Conservation (phyloP, 1,140 invertebrate species). For the Drosophila baimaii region DNA sequence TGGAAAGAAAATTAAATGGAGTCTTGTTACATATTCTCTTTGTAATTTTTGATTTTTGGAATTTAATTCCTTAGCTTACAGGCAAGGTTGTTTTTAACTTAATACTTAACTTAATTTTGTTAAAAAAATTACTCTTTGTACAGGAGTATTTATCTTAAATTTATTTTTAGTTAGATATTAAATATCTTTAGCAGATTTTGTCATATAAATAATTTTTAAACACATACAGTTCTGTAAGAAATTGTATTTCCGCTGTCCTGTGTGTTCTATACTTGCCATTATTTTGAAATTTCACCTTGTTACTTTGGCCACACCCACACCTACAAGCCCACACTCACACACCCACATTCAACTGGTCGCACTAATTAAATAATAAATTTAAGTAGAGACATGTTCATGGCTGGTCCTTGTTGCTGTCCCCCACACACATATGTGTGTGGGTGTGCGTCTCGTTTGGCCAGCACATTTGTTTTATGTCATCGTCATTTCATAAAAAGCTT, state of each 20-base stretch:
- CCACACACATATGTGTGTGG: conserved; percentile 10
- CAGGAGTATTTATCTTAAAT: neutral
- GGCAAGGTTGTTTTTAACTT: no score
- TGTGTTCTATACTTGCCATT: neutral
- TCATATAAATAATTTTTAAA: neutral
- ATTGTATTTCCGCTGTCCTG: neutral
- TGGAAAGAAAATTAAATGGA: no score
- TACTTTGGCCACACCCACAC: neutral
- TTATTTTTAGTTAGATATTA: no score
- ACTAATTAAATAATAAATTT: conserved; percentile 76
- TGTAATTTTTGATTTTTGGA: no score
- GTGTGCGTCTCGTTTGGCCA: conserved; percentile 37
- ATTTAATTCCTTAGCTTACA: no score
- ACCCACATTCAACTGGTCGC: conserved; percentile 32
- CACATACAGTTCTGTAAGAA: neutral
- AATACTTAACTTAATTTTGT: no score
- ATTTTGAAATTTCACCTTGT: neutral
- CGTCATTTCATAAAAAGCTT: conserved; percentile 72
- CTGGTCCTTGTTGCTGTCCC: conserved; percentile 9
- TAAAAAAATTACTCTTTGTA: no score
- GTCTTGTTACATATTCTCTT: no score
- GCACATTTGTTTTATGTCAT: conserved; percentile 65
- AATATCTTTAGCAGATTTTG: neutral
- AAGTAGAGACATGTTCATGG: conserved; percentile 40
- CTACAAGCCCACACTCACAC: neutral